Evolutionary conservation across 2,888 invertebrate genomes (phyloP).

Genomic region (Lymantria monacha): DNA sequence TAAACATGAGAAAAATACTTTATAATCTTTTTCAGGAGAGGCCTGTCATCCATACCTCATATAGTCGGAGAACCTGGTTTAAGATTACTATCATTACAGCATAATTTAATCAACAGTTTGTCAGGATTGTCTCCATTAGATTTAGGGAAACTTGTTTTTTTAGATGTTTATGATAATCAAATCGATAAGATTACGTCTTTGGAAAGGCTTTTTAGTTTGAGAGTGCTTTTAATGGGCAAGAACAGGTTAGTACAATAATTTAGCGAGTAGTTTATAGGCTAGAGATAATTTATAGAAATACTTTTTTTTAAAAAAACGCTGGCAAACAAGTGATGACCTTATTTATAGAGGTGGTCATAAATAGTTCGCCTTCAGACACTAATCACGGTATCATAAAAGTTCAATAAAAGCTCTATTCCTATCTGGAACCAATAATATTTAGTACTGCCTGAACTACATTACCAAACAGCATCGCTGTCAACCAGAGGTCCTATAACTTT

Average conservation of each 20-base stretch:
- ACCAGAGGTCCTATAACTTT: too few species aligned
- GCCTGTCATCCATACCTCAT: conserved; percentile 91
- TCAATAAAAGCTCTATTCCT: too few species aligned
- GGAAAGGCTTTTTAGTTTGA: conserved; percentile 88
- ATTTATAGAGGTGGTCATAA: too few species aligned
- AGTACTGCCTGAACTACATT: too few species aligned
- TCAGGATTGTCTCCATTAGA: conserved; percentile 81
- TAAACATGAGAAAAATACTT: too few species aligned
- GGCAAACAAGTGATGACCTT: too few species aligned
- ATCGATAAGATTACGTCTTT: conserved; percentile 92
- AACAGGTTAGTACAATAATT: conserved; percentile 85
- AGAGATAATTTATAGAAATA: background rate
- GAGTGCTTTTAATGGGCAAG: conserved; percentile 95
- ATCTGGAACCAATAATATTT: too few species aligned
- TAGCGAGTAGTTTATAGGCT: background rate
- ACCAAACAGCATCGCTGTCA: too few species aligned
- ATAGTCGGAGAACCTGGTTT: conserved; percentile 91
- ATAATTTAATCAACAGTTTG: conserved; percentile 92
- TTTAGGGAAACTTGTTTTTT: conserved; percentile 91
- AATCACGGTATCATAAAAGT: too few species aligned
- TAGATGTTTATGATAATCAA: conserved; percentile 97
- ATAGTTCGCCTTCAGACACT: too few species aligned
- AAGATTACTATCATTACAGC: conserved; percentile 93
- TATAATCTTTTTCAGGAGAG: conserved; percentile 83
- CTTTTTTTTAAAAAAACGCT: background rate